phyloP scores from a whole-genome alignment of 2,113 vertebrate genomes.

The Leptobrachium leishanense region DNA sequence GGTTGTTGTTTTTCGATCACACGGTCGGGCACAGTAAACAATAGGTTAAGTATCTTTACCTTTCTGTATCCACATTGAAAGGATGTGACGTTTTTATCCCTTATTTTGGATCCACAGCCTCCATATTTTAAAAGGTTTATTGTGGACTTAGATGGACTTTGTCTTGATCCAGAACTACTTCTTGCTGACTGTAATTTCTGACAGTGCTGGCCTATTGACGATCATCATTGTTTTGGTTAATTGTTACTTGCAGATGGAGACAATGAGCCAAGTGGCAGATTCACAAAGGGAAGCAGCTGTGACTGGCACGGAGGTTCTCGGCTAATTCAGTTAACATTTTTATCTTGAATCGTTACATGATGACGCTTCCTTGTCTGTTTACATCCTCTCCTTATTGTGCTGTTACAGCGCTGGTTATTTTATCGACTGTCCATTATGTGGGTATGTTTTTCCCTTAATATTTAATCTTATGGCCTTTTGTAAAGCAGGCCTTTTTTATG shows the following conservation, averaged over 20 bases:
- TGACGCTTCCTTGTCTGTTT: slow-evolving; percentile 6
- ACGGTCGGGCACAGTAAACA: too few relatives aligned
- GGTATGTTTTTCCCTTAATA: not conserved
- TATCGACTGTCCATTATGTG: slow-evolving; percentile 2
- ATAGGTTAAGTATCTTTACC: too few relatives aligned
- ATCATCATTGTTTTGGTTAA: slow-evolving; percentile 9
- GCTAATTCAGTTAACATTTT: not conserved
- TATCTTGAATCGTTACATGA: not conserved
- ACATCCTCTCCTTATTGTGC: not conserved
- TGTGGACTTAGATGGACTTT: not conserved
- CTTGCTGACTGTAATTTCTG: not conserved
- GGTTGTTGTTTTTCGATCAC: too few relatives aligned
- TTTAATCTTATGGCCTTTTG: not conserved
- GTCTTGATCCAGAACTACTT: not conserved
- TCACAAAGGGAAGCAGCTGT: slow-evolving; percentile 19
- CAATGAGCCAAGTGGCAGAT: not conserved
- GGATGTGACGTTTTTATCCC: not conserved
- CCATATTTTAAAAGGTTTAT: not conserved
- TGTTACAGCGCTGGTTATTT: slow-evolving; percentile 14
- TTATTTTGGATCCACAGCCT: not conserved
- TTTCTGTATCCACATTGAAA: not conserved
- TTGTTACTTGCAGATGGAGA: not conserved
- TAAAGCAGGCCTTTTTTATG: slow-evolving; percentile 8
- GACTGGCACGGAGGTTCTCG: not conserved
- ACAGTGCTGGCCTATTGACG: not conserved